Percentiles rank a stretch among this genome's conserved stretches.
Evolutionary conservation across 1,140 invertebrate genomes (phyloP).

Genomic region (Colletes latitarsis): DNA sequence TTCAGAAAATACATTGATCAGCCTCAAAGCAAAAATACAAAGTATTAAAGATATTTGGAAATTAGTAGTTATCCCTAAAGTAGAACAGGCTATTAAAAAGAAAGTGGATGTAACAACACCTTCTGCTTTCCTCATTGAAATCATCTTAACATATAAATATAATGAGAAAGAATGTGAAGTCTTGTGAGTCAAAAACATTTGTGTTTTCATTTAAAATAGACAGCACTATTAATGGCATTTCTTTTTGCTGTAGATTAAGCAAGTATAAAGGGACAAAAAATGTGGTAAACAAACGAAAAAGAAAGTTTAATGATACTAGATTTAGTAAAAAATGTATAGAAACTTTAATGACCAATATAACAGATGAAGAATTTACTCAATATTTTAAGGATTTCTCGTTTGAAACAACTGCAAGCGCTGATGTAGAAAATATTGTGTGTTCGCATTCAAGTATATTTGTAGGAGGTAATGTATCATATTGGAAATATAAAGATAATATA

Average conservation of each 20-base stretch:
- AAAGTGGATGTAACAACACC: constrained; percentile 73
- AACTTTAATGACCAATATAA: constrained; percentile 76
- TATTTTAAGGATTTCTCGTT: constrained; percentile 63
- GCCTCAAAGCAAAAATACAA: constrained; percentile 71
- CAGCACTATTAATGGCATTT: neutral
- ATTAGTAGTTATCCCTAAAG: constrained; percentile 79
- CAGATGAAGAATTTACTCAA: constrained; percentile 79
- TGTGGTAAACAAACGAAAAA: constrained; percentile 64
- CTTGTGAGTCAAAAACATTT: constrained; percentile 78
- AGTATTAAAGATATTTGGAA: constrained; percentile 87
- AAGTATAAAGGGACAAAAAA: constrained; percentile 67
- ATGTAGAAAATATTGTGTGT: constrained; percentile 79
- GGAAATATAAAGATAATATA: constrained; percentile 28
- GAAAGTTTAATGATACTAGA: constrained; percentile 73
- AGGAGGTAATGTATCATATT: constrained; percentile 79
- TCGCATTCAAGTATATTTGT: constrained; percentile 83
- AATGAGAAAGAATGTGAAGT: constrained; percentile 82
- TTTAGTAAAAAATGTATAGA: constrained; percentile 83
- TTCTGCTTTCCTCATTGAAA: constrained; percentile 82
- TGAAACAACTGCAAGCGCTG: constrained; percentile 46
- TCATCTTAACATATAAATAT: constrained; percentile 79
- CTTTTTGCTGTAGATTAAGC: constrained; percentile 30
- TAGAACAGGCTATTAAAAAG: constrained; percentile 78
- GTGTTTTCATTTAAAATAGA: neutral
- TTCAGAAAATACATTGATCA: constrained; percentile 27